These are phyloP conservation scores for Fratercula arctica DNA, from an alignment of 2,797 vertebrate species.

Conservation along the genomic window DNA sequence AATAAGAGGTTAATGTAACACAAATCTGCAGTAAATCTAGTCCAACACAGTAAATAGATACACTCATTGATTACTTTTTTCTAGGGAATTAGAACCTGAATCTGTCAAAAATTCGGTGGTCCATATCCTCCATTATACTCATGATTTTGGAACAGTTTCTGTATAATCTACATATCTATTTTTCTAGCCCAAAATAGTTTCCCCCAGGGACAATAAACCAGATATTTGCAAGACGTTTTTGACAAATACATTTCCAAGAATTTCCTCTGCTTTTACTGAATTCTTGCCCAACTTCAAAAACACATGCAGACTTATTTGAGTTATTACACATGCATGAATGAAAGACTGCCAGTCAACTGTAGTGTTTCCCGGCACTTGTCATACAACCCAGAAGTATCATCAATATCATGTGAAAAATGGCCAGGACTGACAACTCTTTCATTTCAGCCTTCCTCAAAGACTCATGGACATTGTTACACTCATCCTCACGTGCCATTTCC, in stretches of 20 bases:
- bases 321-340: background rate
- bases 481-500: fast-evolving
- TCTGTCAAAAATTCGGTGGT: background rate
- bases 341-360: background rate
- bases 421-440: background rate
- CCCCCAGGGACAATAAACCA: background rate
- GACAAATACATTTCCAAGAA: background rate
- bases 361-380: background rate
- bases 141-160: background rate
- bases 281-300: background rate
- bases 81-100: background rate
- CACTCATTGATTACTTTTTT: background rate
- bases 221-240: background rate
- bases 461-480: background rate
- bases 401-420: background rate
- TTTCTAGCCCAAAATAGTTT: background rate
- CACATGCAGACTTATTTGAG: background rate
- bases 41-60: background rate
- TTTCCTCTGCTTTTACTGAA: background rate
- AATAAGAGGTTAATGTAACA: background rate
- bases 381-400: background rate
- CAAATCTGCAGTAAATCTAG: background rate
- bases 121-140: background rate
- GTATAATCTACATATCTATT: background rate
- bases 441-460: background rate